Evolutionary conservation across 2,888 invertebrate genomes (phyloP), one percentile per base, ranked within the genome.

Genomic region (Tetragonisca angustula): DNA sequence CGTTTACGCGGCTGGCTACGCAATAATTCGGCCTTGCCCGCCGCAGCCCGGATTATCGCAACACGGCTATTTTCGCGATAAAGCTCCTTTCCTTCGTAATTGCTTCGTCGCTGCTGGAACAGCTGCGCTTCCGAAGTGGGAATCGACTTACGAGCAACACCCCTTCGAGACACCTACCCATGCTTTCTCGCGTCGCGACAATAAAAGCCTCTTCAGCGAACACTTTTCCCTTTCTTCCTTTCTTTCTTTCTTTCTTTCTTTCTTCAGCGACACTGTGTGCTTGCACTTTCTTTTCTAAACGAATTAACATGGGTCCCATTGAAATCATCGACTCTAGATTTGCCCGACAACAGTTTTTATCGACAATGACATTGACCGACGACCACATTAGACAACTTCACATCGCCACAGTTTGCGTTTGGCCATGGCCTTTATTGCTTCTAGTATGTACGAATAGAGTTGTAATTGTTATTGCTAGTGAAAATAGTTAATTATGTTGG

Each of bases 11-110:
- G 88, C 88, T 88, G 87, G 89, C 88, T 91, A 90, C 90, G 92
- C 91, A 91, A 93, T 93, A 93, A 93, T 93, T 93, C 89, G 91
- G 86, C 86, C 86, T 86, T 77, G 84, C 87, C 88, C 83, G 88
- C 88, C 83, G 88, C 88, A 87, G 87, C 89, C 89, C 88, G 92
- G 93, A 93, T 93, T 93, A 93, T 92, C 92, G 88, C 87, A 76
- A 77, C 69, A 84, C 82, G 89, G 91, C 93, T 91, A 92, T 92
- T 91, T 90, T 90, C 91, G 81, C 92, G 91, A 93, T 93, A 90
- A 92, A 92, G 91, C 91, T 89, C 87, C 90, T 92, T 84, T 92
- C 91, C 92, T 93, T 92, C 91, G 92, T 94, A 94, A 94, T 94
- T 94, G 93, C 91, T 91, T 89, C 86, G 89, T 89, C 87, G 88